Evolutionary conservation across 2,113 vertebrate genomes (phyloP), one percentile per base, ranked within the genome.

Genomic region (Strix uralensis): DNA sequence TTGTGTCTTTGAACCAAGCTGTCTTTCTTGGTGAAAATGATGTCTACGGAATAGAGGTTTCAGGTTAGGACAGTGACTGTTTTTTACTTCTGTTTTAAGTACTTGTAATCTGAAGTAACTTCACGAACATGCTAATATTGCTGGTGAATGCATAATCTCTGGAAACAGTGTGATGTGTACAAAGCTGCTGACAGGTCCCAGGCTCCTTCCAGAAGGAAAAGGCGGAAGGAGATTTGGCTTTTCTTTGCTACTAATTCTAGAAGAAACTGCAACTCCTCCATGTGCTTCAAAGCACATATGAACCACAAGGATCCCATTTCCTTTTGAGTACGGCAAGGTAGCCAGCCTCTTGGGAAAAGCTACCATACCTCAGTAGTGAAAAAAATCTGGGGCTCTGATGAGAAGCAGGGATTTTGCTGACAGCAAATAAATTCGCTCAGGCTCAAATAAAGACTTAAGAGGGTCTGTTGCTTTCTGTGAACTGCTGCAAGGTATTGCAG

Each of bases 291-390:
- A 62, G n/a, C 25, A 2, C 16, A 7, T 9, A 5, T 4, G 16
- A 44, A 5, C 47, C 8, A 19, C 13, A 4, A 22, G 27, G 62
- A 38, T 34, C 32, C 19, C 2, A 0, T 16, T 59, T 11, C 34
- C 44, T 73, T 78, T 20, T 0, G 7, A 26, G 46, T 20, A 5
- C 26, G 8, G 46, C 3, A 6, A 59, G 51, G 51, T 11, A 65
- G 30, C 21, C 21, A 49, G 18, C 32, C 49, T 38, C 51, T 36
- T 2, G 6, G 78, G 42, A 51, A 77, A 71, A 82, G 30, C 55
- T 16, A 4, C 55, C 4, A 0, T 19, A 32, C 13, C 70, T 62
- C 42, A 7, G 32, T 3, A 18, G 51, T 0, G 0, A 46, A 38
- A 70, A 52, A 10, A 29, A 38, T 12, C 46, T 5, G 9, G 18